Evolutionary conservation across 2,113 vertebrate genomes (phyloP).

Genomic region (Callipepla squamata): DNA sequence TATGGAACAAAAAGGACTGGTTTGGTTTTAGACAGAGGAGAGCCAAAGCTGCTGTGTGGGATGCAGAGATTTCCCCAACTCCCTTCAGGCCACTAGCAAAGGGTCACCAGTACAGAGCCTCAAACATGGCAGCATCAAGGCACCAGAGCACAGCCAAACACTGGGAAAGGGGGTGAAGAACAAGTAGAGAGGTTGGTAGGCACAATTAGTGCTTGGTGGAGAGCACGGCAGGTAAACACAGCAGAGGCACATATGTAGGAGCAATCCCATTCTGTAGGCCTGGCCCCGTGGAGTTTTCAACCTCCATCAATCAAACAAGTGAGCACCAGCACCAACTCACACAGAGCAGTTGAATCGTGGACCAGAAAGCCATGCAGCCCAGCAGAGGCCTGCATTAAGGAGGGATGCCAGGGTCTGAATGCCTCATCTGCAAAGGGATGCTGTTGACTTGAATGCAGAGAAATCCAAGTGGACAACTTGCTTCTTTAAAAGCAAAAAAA

Average conservation of each 20-base stretch:
- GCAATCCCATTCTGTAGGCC: neutral
- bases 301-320: neutral
- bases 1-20: neutral
- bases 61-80: neutral
- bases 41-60: neutral
- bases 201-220: neutral
- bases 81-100: neutral
- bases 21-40: neutral
- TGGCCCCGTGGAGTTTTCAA: neutral
- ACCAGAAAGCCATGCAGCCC: neutral
- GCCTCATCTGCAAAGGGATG: neutral
- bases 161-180: neutral
- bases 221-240: neutral
- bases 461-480: neutral
- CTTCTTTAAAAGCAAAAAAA: conserved; percentile 20
- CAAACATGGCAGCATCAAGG: accelerated
- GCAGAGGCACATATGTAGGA: neutral
- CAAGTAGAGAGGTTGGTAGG: neutral
- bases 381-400: neutral
- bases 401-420: neutral
- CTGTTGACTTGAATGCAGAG: neutral
- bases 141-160: neutral
- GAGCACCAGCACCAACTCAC: neutral
- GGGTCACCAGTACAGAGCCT: neutral
- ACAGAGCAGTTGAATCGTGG: neutral